Evolutionary conservation across 1,140 invertebrate species (phyloP), one percentile per base, ranked within the genome.

Genomic region (Drosophila lowei): DNA sequence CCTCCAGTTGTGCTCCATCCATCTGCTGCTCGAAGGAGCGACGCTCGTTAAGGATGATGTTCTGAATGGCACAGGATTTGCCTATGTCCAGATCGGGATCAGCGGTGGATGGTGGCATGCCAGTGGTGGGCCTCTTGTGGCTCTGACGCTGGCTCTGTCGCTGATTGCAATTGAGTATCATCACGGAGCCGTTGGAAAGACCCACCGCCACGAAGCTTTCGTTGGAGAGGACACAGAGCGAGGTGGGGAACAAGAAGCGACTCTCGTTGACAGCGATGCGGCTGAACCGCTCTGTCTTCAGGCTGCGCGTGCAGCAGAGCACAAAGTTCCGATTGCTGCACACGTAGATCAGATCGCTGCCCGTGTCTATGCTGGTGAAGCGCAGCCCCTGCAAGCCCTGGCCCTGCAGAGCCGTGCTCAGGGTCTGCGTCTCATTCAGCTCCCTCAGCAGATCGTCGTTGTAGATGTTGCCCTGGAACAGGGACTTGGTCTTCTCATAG

Each of bases 21-120:
- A 70, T 38, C 38, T 75, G 63, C 15, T 83, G 63, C 15, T 91
- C 79, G 25, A 83, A 88, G 13, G 77, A 77, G 41, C 77, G 76
- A 8, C 89, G 77, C 25, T 90, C 89, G 54, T 90, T 90, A 5
- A 90, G 76, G 25, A 91, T 86, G 15, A 91, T 91, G 38, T 91
- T 91, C 60, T 91, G 91, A 44, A 91, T 91, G 50, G 90, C 90
- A 49, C 91, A 91, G 6, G 91, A 91, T 70, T 91, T 91, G 13
- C 86, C 89, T 7, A 74, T 90, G 5, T 86, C 79, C 0, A 62
- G 54, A 46, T 79, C 85, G 6, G 41, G 56, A 2, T 57, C 62
- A 50, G 53, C 47, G 0, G 11, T 48, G 15, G 64, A 16, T 11
- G 41, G 62, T 6, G 65, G 72, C 15, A 66, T 49, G 2, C 60